Percentiles rank a stretch among this genome's conserved stretches.
phyloP scores from a whole-genome alignment of 2,113 vertebrate genomes.

The Brachyhypopomus gauderio region DNA sequence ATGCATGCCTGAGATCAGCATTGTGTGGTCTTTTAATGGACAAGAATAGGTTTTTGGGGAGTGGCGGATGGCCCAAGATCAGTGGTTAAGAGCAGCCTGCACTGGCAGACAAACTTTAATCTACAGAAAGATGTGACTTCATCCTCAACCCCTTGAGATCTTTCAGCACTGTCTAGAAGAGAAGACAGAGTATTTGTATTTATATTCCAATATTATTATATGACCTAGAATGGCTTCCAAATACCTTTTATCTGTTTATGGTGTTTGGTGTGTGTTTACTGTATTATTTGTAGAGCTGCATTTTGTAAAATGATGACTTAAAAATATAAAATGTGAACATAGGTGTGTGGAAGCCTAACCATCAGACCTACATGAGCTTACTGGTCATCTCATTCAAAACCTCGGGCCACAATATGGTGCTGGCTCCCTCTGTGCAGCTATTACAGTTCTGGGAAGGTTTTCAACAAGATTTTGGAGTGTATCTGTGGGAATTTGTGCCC shows the following conservation, averaged over 20 bases:
- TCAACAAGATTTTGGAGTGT: too few species aligned
- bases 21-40: background rate
- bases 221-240: background rate
- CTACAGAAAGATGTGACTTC: conserved; percentile 20
- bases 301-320: background rate
- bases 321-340: too few species aligned
- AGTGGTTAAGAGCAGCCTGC: conserved; percentile 17
- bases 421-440: too few species aligned
- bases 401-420: too few species aligned
- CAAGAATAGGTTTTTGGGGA: conserved; percentile 15
- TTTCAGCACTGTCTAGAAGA: conserved; percentile 9
- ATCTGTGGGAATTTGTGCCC: too few species aligned
- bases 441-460: too few species aligned
- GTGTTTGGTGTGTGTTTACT: background rate
- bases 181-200: conserved; percentile 21
- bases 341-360: too few species aligned
- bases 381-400: too few species aligned
- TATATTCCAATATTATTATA: conserved; percentile 5
- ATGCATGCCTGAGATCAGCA: background rate
- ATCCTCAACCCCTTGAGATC: conserved; percentile 23
- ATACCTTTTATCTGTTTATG: background rate
- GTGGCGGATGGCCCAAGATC: conserved; percentile 1
- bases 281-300: background rate
- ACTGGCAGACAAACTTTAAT: conserved; percentile 40
- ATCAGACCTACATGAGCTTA: too few species aligned